Evolutionary conservation across 2,113 vertebrate species (phyloP), one percentile per base, ranked within the genome.

Genomic region (Ifrita kowaldi): DNA sequence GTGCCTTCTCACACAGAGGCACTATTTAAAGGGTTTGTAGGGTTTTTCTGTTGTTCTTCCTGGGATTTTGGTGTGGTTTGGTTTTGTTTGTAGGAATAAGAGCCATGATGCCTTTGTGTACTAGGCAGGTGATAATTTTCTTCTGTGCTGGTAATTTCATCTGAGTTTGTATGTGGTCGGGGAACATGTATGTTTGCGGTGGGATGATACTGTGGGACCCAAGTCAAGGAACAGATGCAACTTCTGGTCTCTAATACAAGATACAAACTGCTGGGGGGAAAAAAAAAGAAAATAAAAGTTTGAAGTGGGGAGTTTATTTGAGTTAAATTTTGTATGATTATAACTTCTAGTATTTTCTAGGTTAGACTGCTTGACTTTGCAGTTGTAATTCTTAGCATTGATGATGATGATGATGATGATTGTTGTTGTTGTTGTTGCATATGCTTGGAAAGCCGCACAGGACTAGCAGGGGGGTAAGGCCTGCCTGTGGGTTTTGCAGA

Each of bases 381-480:
- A 53, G 28, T 52, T 23, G 33, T 82, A 50, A 37, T 90, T 88
- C 39, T 78, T 55, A 24, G 23, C 22, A 8, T 4, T 63, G 4
- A 23, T 37, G 6, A 23, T 50, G 42, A 46, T 55, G 50, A 23
- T n/a, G 42, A 37, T 55, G 50, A 16, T 24, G 3, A 3, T 46
- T 20, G 2, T 50, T 57, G 5, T 49, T 24, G 2, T 49, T 26
- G 1, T 42, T 78, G 2, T 47, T 42, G 2, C 13, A 1, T 19
- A 26, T 41, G 20, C 71, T 42, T 44, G 33, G 63, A 52, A 85
- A 84, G 30, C 23, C 5, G 14, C 3, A 12, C 8, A 23, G 49
- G 28, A 19, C 26, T 71, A 33, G 20, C 44, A 49, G 11, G 0
- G 4, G 5, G 1, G 2, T 62, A 44, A 63, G 20, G 42, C 13